Percentiles rank a stretch among this genome's conserved stretches.
These are phyloP conservation scores for Oithona nana DNA, from an alignment of 2,888 invertebrate species.

Conservation along the genomic window DNA sequence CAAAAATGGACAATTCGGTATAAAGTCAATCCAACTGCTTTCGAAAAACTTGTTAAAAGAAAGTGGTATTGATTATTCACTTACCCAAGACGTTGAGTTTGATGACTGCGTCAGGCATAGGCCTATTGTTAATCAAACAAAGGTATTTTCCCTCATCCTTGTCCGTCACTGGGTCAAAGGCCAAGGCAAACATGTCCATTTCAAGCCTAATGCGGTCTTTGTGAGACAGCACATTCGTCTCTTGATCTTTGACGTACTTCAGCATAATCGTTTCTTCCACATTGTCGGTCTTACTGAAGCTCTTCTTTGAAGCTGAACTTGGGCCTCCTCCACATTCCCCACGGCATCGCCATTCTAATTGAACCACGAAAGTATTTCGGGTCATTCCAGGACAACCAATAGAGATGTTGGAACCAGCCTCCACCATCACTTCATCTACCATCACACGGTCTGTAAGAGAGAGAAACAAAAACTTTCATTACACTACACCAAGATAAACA, in stretches of 20 bases:
- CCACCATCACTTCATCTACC: slow-evolving; percentile 13
- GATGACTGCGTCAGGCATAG: slow-evolving; percentile 10
- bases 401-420: slow-evolving; percentile 3
- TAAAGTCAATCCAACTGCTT: too few species aligned
- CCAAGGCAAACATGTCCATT: slow-evolving; percentile 5
- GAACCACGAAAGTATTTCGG: slow-evolving; percentile 8
- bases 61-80: too few species aligned
- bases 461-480: too few species aligned
- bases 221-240: not conserved
- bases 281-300: not conserved
- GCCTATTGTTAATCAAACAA: slow-evolving; percentile 13
- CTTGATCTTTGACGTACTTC: slow-evolving; percentile 5
- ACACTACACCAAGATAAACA: too few species aligned
- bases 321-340: slow-evolving; percentile 1
- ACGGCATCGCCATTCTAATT: slow-evolving; percentile 9
- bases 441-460: not conserved
- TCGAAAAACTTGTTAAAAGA: not conserved
- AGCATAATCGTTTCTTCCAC: not conserved
- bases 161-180: not conserved
- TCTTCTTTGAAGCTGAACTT: not conserved
- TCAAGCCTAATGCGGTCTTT: slow-evolving; percentile 2
- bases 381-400: slow-evolving; percentile 13
- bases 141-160: slow-evolving; percentile 6
- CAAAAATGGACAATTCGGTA: too few species aligned
- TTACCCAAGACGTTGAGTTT: slow-evolving; percentile 11